phyloP scores from a whole-genome alignment of 2,888 invertebrate species.

The Spilarctia lutea region DNA sequence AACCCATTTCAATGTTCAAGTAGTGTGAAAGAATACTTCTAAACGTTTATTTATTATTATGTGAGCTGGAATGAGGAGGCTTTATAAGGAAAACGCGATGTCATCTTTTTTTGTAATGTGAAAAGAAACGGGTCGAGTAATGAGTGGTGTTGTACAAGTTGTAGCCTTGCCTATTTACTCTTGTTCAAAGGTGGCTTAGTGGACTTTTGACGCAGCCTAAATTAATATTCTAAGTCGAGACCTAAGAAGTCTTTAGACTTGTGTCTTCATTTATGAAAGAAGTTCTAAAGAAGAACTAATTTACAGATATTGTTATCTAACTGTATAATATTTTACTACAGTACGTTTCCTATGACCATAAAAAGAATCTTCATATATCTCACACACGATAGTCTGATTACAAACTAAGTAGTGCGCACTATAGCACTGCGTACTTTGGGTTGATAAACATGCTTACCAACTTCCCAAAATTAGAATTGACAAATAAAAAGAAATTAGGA shows the following conservation, averaged over 20 bases:
- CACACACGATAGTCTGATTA: not conserved
- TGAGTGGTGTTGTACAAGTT: conserved; percentile 57
- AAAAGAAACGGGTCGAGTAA: conserved; percentile 66
- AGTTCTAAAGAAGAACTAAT: not conserved
- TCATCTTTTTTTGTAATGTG: conserved; percentile 70
- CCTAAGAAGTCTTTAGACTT: conserved; percentile 28
- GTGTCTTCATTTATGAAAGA: not conserved
- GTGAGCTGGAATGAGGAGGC: conserved; percentile 31
- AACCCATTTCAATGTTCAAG: conserved; percentile 37
- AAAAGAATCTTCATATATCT: not conserved
- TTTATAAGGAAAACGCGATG: conserved; percentile 65
- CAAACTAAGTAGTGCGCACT: not conserved
- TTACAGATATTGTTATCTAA: not conserved
- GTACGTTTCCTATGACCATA: not conserved
- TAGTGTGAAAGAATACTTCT: conserved; percentile 49
- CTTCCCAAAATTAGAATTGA: not conserved
- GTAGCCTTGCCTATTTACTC: conserved; percentile 63
- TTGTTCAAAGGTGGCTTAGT: conserved; percentile 57
- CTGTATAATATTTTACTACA: not conserved
- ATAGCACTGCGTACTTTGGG: too few relatives aligned
- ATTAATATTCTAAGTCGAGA: conserved; percentile 36
- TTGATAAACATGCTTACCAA: not conserved
- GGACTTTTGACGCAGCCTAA: conserved; percentile 36
- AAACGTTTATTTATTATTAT: conserved; percentile 64
- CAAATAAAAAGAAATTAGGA: not conserved